These are phyloP conservation scores for Scaptomyza graminum DNA, from an alignment of 1,140 invertebrate genomes.

Conservation along the genomic window DNA sequence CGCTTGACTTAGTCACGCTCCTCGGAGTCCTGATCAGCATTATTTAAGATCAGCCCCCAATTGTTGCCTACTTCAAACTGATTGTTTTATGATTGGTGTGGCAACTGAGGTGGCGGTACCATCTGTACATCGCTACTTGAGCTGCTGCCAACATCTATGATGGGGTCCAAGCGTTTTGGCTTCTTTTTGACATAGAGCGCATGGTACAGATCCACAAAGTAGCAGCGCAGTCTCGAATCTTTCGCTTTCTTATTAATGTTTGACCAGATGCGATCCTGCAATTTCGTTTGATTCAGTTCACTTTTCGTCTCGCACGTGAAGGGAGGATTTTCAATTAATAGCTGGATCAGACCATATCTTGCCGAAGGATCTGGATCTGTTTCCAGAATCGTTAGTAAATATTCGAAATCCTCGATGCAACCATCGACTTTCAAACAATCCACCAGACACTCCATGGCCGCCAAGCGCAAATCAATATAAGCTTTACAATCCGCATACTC, in stretches of 20 bases:
- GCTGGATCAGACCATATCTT: conserved; percentile 89
- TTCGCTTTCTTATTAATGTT: conserved; percentile 93
- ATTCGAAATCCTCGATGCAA: conserved; percentile 91
- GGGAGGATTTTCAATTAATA: conserved; percentile 93
- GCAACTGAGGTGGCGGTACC: too few species aligned
- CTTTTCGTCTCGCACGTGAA: conserved; percentile 88
- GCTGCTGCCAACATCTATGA: conserved; percentile 68
- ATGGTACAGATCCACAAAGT: conserved; percentile 96
- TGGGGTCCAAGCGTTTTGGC: conserved; percentile 88
- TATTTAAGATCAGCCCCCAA: too few species aligned
- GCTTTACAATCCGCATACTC: conserved; percentile 95
- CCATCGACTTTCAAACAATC: conserved; percentile 95
- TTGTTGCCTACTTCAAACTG: too few species aligned
- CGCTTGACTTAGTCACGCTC: too few species aligned
- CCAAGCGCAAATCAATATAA: conserved; percentile 94
- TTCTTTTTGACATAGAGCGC: conserved; percentile 93
- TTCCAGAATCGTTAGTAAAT: conserved; percentile 93
- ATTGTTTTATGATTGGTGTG: too few species aligned
- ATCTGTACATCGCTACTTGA: conserved; percentile 56
- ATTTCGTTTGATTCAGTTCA: conserved; percentile 90
- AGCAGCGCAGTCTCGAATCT: conserved; percentile 95
- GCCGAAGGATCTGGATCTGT: conserved; percentile 94
- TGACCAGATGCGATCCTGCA: conserved; percentile 93
- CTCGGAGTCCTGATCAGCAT: too few species aligned
- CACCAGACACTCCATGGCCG: conserved; percentile 95